phyloP scores from a whole-genome alignment of 2,888 invertebrate genomes.

The Rhopalosiphum nymphaeae region DNA sequence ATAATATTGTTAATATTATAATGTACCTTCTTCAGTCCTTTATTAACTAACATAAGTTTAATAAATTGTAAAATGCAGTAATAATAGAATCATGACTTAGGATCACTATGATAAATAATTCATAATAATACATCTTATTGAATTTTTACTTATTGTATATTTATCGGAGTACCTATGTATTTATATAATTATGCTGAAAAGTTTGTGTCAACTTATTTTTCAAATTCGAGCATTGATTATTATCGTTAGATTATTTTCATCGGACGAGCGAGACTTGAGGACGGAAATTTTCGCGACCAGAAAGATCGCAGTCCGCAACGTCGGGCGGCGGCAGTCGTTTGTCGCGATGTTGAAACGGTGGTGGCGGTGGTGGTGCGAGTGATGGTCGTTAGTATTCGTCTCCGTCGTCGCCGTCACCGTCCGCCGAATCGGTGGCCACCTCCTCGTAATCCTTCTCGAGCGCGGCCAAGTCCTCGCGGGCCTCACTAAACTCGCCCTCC shows the following conservation, averaged over 20 bases:
- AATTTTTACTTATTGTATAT: not conserved
- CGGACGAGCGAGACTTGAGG: constrained; percentile 3
- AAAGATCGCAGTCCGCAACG: not conserved
- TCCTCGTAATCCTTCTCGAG: constrained; percentile 90
- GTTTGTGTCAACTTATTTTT: not conserved
- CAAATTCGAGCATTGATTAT: not conserved
- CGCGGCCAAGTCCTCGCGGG: constrained; percentile 76
- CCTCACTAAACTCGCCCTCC: constrained; percentile 78
- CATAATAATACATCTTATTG: no score
- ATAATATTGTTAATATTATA: no score
- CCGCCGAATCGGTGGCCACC: constrained; percentile 88
- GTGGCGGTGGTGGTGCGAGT: not conserved
- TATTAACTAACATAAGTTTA: no score
- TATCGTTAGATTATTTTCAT: not conserved
- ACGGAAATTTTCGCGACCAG: not conserved
- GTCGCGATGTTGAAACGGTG: not conserved
- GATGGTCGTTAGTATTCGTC: constrained; percentile 78
- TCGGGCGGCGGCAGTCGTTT: not conserved
- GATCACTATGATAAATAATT: no score
- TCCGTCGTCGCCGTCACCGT: constrained; percentile 85
- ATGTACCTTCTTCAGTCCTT: no score
- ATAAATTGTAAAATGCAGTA: no score
- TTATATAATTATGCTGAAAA: not conserved
- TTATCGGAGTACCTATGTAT: not conserved
- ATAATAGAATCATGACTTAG: no score